A percentile compares a stretch with the other conserved stretches of the same genome.
Evolutionary conservation across 1,140 invertebrate species (phyloP).

Genomic region (Pseudomyrmex sp.): DNA sequence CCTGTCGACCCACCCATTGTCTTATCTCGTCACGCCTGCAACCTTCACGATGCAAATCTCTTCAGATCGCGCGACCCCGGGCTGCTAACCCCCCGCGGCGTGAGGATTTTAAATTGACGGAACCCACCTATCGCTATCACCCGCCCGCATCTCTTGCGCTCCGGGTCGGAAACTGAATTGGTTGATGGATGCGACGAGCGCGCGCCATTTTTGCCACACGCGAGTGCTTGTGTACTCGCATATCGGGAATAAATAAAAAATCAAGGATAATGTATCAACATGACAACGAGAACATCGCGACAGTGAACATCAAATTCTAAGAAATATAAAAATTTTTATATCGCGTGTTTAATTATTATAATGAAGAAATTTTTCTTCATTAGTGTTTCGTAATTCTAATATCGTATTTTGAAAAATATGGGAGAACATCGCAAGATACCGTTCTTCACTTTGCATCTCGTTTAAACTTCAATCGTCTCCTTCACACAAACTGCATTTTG

Average conservation of each 20-base stretch:
- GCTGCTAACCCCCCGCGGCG: constrained; percentile 21
- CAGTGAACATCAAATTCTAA: neutral
- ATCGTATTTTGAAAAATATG: no score
- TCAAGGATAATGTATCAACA: neutral
- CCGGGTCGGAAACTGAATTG: constrained; percentile 48
- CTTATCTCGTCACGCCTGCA: constrained; percentile 79
- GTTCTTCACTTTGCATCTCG: neutral
- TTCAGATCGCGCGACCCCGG: constrained; percentile 68
- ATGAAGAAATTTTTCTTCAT: no score
- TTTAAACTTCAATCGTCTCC: no score
- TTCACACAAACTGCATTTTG: no score
- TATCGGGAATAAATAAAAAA: constrained; percentile 17
- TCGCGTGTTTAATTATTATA: no score
- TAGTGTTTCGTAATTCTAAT: no score
- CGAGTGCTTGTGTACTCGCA: constrained; percentile 2
- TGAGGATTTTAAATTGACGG: constrained; percentile 74
- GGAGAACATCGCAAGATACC: no score
- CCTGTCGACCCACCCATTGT: constrained; percentile 73
- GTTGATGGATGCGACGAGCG: constrained; percentile 63
- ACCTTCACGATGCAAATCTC: constrained; percentile 79
- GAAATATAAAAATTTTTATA: neutral
- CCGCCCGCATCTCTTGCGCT: constrained; percentile 45
- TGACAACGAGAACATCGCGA: neutral
- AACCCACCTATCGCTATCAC: constrained; percentile 70
- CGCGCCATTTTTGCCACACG: constrained; percentile 21